Base-by-base conservation (phyloP, 1,140 invertebrate genomes). In the Harlomillsia oculata region DNA sequence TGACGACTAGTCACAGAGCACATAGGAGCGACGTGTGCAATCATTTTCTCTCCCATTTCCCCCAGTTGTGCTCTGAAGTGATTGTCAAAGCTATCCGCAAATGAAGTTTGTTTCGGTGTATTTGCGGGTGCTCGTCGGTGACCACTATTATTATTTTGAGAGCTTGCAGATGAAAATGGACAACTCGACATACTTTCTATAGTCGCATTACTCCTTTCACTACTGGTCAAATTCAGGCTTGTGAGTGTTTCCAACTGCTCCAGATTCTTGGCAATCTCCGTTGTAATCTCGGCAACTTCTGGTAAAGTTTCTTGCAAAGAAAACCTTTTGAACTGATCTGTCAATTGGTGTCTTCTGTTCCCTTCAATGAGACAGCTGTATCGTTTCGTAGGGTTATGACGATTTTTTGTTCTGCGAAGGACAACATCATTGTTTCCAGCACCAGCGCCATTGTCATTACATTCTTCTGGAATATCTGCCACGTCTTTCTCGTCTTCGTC, bases 401-500 rank as follows among this genome's bases (percentile, higher is more conserved):
- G 45, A 9, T 28, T 32, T 8, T 48, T 48, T 8, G 45, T 21
- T 18, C 48, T 59, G 5, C 29, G 25, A 5, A 41, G 30, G n/a
- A 36, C 36, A 1, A 23, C 50, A 37, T 41, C 36, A 28, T 32
- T 28, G 28, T 53, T 46, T 16, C 49, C 51, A 23, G 46, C 34
- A 26, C 37, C 52, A 16, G 45, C 25, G 28, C 39, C 18, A 43
- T 44, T 60, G 11, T 40, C 53, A 20, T n/a, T 26, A 21, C 39
- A 37, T 30, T 46, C 59, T 41, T 36, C 44, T n/a, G n/a, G n/a
- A n/a, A n/a, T n/a, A 14, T 23, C 48, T 20, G 5, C 44, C 14
- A 30, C 48, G 20, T 56, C 45, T 50, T 66, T 63, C 21, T 66
- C 61, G 26, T 62, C 60, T 26, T 69, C 64, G 39, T 70, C 66